Conservation (phyloP, 1,140 invertebrate genomes). For the Yoshiicerus persimilis region DNA sequence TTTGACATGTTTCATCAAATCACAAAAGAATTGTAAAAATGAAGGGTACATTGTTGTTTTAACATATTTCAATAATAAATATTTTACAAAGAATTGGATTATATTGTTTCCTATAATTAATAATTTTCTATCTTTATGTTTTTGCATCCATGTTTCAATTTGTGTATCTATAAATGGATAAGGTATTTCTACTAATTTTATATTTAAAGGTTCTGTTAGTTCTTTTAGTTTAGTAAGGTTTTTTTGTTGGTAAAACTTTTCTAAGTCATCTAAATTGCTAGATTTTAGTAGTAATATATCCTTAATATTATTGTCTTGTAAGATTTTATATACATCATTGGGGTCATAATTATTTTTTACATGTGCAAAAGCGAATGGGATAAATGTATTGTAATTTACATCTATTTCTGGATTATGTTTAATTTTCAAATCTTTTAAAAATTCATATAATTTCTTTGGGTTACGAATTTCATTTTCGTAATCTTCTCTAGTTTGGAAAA, state of each 20-base stretch:
- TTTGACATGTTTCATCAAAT: no score
- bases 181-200: not conserved
- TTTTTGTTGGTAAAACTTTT: not conserved
- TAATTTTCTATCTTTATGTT: not conserved
- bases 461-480: not conserved
- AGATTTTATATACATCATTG: no score
- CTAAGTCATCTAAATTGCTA: not conserved
- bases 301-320: no score
- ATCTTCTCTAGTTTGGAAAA: not conserved
- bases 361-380: not conserved
- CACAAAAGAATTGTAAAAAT: no score
- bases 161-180: not conserved
- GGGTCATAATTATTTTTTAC: not conserved
- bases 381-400: no score
- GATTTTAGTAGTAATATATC: not conserved
- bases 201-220: no score
- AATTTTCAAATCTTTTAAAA: not conserved
- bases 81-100: no score
- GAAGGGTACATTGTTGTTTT: no score
- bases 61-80: no score
- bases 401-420: no score
- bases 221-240: not conserved
- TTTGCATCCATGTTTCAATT: not conserved
- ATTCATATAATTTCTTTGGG: not conserved
- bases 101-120: no score